phyloP scores from a whole-genome alignment of 2,797 vertebrate species.

The Limnodromus scolopaceus region DNA sequence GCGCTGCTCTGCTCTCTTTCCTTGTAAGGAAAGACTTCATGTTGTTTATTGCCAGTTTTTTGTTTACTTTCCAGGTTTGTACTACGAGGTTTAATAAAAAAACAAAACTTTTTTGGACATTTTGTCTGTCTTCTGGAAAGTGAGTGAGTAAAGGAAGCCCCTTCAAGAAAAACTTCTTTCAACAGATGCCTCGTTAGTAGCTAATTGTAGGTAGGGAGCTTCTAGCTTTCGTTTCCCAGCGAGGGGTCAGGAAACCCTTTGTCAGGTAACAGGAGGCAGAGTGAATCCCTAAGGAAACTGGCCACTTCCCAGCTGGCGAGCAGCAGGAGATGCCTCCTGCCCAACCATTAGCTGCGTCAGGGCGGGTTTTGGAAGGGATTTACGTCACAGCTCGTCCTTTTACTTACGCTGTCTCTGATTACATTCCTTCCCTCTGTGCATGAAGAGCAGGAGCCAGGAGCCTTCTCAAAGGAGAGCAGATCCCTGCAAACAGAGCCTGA shows the following conservation, averaged over 20 bases:
- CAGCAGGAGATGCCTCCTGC: background rate
- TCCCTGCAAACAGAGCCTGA: slow-evolving; percentile 51
- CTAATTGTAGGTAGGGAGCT: background rate
- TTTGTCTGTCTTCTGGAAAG: slow-evolving; percentile 80
- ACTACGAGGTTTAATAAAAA: slow-evolving; percentile 99
- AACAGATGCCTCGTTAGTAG: background rate
- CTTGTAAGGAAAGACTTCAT: slow-evolving; percentile 91
- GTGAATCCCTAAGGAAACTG: background rate
- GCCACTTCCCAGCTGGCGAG: background rate
- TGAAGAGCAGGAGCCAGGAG: slow-evolving; percentile 43
- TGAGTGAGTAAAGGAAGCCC: slow-evolving; percentile 28
- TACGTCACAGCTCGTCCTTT: background rate
- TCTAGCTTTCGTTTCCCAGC: background rate
- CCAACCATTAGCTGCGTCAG: background rate
- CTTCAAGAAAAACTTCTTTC: background rate
- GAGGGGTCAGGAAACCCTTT: background rate
- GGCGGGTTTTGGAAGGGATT: background rate
- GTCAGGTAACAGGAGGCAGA: background rate
- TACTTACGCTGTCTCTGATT: slow-evolving; percentile 39
- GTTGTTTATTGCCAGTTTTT: slow-evolving; percentile 98
- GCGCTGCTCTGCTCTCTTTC: slow-evolving; percentile 92
- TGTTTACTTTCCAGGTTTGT: slow-evolving; percentile 99
- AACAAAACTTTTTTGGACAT: slow-evolving; percentile 81
- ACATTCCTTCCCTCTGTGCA: background rate
- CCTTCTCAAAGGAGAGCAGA: slow-evolving; percentile 34